Percentiles rank a stretch among this genome's conserved stretches.
Evolutionary conservation across 2,797 vertebrate genomes (phyloP).

Genomic region (Danio albolineatus): DNA sequence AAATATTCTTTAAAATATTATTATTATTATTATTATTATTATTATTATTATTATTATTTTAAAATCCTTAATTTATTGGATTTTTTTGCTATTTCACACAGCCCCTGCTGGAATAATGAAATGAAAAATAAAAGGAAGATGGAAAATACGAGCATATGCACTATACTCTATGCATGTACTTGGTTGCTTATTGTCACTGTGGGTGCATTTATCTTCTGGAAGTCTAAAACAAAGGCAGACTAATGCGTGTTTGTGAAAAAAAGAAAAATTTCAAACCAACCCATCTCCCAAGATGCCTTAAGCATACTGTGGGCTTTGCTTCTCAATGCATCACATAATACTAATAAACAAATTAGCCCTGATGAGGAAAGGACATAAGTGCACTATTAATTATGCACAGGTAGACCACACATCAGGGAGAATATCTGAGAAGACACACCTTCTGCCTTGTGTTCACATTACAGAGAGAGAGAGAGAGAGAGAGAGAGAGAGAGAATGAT

Average conservation of each 20-base stretch:
- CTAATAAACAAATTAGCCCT: conserved; percentile 19
- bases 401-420: conserved; percentile 11
- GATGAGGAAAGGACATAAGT: conserved; percentile 37
- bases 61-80: too few species aligned
- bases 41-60: too few species aligned
- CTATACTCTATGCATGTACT: not conserved
- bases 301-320: not conserved
- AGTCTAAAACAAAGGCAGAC: conserved; percentile 8
- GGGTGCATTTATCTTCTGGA: conserved; percentile 11
- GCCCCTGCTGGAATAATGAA: too few species aligned
- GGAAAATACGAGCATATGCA: not conserved
- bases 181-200: conserved; percentile 10
- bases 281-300: not conserved
- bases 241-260: conserved; percentile 9
- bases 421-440: conserved; percentile 23
- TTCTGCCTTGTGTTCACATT: conserved; percentile 28
- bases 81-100: too few species aligned
- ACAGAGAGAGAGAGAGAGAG: not conserved
- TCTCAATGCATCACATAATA: not conserved
- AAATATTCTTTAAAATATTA: too few species aligned
- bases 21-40: too few species aligned
- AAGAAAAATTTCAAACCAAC: not conserved
- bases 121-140: too few species aligned
- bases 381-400: conserved; percentile 33
- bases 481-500: not conserved